These are phyloP conservation scores for Amiota mariae DNA, from an alignment of 2,888 invertebrate species.

Conservation along the genomic window DNA sequence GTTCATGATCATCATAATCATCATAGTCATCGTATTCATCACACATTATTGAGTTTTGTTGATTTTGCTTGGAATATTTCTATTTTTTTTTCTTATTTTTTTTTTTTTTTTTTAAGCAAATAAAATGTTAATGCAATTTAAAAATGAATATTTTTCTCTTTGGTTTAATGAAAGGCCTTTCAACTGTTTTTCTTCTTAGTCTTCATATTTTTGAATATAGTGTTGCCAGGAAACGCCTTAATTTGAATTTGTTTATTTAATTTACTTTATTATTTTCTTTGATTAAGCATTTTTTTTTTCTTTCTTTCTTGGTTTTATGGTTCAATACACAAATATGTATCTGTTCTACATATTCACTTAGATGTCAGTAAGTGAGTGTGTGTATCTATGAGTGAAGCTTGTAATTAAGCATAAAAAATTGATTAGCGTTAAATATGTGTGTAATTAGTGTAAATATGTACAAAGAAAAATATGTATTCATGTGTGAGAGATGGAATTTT, in stretches of 20 bases:
- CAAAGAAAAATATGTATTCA: constrained; percentile 32
- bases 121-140: constrained; percentile 46
- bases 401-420: constrained; percentile 51
- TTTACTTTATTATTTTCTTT: constrained; percentile 64
- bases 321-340: too few species aligned
- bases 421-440: constrained; percentile 51
- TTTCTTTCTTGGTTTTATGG: background rate
- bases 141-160: background rate
- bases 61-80: constrained; percentile 8
- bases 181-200: too few species aligned
- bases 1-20: background rate
- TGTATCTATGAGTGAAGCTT: constrained; percentile 35
- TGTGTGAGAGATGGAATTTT: too few species aligned
- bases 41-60: constrained; percentile 53
- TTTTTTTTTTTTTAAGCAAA: constrained; percentile 47
- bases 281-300: constrained; percentile 50
- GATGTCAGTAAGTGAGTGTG: background rate
- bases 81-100: background rate
- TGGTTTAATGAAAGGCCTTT: too few species aligned
- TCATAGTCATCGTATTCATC: constrained; percentile 32
- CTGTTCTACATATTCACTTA: background rate
- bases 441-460: constrained; percentile 37
- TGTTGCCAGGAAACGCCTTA: constrained; percentile 23
- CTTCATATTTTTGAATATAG: background rate
- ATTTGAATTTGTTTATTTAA: constrained; percentile 60